Evolutionary conservation across 2,888 invertebrate genomes (phyloP).

Genomic region (Macropis europaea): DNA sequence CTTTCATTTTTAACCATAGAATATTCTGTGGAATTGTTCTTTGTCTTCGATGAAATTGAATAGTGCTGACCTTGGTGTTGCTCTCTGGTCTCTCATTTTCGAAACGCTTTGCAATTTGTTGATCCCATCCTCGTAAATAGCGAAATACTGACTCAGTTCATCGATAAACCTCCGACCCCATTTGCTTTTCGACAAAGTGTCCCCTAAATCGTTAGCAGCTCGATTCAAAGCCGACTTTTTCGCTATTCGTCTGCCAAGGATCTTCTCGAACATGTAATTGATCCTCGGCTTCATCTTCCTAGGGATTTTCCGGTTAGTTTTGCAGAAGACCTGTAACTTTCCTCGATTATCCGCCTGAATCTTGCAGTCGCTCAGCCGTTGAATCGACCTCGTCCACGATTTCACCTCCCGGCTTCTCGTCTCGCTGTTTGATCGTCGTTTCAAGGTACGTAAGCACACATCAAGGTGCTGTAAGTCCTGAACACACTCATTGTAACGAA

Average conservation of each 20-base stretch:
- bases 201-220: constrained; percentile 38
- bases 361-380: constrained; percentile 47
- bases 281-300: constrained; percentile 27
- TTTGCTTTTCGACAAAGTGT: constrained; percentile 36
- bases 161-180: constrained; percentile 34
- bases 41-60: too few species aligned
- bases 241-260: constrained; percentile 24
- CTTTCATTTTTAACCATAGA: too few species aligned
- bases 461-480: constrained; percentile 42
- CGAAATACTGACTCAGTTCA: constrained; percentile 46
- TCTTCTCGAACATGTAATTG: constrained; percentile 46
- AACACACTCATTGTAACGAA: constrained; percentile 49
- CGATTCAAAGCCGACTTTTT: constrained; percentile 26
- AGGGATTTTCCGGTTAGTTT: background rate
- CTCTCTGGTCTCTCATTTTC: constrained; percentile 1
- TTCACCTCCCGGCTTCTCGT: background rate
- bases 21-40: too few species aligned
- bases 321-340: constrained; percentile 33
- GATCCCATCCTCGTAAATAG: constrained; percentile 50
- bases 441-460: constrained; percentile 23
- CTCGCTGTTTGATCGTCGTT: background rate
- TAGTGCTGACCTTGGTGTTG: constrained; percentile 21
- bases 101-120: constrained; percentile 22
- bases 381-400: constrained; percentile 40
- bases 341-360: background rate